phyloP scores from a whole-genome alignment of 1,140 invertebrate species.

The Probaryconus sp. region DNA sequence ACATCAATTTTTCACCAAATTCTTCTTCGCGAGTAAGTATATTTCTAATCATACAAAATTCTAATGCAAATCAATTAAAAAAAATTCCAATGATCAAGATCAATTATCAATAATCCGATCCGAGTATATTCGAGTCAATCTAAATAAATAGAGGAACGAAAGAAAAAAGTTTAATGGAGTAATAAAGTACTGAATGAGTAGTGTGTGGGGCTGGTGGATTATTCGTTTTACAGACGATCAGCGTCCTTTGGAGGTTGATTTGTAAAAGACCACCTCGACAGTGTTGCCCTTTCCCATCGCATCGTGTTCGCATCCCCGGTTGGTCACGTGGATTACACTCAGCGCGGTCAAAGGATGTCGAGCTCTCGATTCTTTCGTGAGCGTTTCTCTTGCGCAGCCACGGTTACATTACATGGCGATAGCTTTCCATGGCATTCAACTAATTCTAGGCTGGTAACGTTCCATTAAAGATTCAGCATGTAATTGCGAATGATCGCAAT shows the following conservation, averaged over 20 bases:
- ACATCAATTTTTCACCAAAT: too few species aligned
- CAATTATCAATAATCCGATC: too few species aligned
- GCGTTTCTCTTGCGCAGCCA: constrained; percentile 49
- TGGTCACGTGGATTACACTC: constrained; percentile 33
- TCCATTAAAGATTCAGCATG: constrained; percentile 79
- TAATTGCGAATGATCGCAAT: constrained; percentile 77
- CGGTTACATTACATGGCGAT: constrained; percentile 69
- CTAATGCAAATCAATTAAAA: too few species aligned
- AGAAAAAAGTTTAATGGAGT: too few species aligned
- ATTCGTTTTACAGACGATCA: constrained; percentile 35
- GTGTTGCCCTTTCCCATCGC: constrained; percentile 47
- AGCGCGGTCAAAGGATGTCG: constrained; percentile 52
- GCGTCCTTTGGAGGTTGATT: constrained; percentile 47
- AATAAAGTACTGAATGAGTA: too few species aligned
- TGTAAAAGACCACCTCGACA: constrained; percentile 51
- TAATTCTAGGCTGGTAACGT: constrained; percentile 78
- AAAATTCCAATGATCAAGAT: too few species aligned
- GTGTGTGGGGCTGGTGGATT: too few species aligned
- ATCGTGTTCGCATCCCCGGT: constrained; percentile 5
- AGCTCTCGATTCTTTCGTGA: constrained; percentile 58
- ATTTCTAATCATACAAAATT: too few species aligned
- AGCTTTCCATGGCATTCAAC: constrained; percentile 76
- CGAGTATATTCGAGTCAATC: too few species aligned
- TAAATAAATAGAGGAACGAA: too few species aligned
- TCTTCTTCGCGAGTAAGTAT: too few species aligned